These are phyloP conservation scores for Coelopa pilipes DNA, from an alignment of 2,888 invertebrate genomes.

Conservation along the genomic window DNA sequence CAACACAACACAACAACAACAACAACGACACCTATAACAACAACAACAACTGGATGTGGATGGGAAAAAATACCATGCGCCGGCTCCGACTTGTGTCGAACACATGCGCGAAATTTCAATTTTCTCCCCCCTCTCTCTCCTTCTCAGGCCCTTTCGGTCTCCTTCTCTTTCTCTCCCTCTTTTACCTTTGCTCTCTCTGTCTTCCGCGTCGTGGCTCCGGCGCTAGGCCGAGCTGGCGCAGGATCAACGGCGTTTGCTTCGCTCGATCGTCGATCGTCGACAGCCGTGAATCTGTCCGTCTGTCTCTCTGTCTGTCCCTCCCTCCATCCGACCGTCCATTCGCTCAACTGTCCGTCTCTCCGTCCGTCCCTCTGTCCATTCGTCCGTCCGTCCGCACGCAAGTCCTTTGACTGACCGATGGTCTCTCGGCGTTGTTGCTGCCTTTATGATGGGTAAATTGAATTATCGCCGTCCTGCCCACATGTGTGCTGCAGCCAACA, in stretches of 20 bases:
- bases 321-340: too few relatives aligned
- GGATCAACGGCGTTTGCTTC: background rate
- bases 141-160: background rate
- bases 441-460: slow-evolving; percentile 37
- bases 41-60: background rate
- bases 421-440: slow-evolving; percentile 9
- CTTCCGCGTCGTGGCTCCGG: background rate
- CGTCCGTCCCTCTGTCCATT: too few relatives aligned
- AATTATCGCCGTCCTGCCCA: slow-evolving; percentile 35
- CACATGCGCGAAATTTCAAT: slow-evolving; percentile 11
- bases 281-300: too few relatives aligned
- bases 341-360: too few relatives aligned
- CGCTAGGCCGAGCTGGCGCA: background rate
- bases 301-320: too few relatives aligned
- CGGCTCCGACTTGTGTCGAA: background rate
- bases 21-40: background rate
- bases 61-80: background rate
- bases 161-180: too few relatives aligned
- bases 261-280: too few relatives aligned
- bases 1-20: background rate
- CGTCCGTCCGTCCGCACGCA: too few relatives aligned
- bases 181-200: too few relatives aligned
- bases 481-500: slow-evolving; percentile 6
- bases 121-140: background rate
- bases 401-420: too few relatives aligned